These are phyloP conservation scores for Falco naumanni DNA, from an alignment of 2,797 vertebrate species.

Conservation along the genomic window DNA sequence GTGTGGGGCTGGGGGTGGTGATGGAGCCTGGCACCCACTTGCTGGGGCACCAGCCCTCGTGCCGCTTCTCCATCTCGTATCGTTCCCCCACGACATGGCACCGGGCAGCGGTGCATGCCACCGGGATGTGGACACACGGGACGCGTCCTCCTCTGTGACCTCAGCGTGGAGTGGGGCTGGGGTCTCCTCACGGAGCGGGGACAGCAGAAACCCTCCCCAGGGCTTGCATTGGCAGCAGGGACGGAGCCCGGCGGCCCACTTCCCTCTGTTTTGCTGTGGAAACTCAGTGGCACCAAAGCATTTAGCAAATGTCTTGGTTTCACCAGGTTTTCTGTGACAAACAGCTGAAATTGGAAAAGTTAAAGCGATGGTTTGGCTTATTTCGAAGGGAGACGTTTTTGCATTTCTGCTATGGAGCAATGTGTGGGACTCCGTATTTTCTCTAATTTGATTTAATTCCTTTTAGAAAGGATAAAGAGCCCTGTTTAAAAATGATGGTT, in stretches of 20 bases:
- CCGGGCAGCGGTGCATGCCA: accelerated
- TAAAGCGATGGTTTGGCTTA: accelerated
- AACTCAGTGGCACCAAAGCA: neutral
- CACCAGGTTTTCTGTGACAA: neutral
- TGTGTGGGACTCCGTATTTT: neutral
- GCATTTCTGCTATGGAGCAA: neutral
- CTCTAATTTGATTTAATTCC: neutral
- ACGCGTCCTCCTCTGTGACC: accelerated
- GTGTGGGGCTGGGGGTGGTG: accelerated
- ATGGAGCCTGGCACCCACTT: neutral
- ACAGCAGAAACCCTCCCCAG: neutral
- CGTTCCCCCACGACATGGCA: accelerated
- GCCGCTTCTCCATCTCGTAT: accelerated
- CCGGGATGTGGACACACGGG: accelerated
- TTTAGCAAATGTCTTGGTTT: neutral
- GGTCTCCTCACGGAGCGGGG: accelerated
- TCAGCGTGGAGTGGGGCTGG: neutral
- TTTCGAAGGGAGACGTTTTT: neutral
- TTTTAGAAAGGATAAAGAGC: neutral
- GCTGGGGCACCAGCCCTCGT: neutral
- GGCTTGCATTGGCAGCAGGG: neutral
- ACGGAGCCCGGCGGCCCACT: accelerated
- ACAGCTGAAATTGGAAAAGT: neutral
- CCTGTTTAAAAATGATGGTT: neutral
- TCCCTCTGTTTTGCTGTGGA: neutral